Percentiles rank a stretch among this genome's conserved stretches.
phyloP scores from a whole-genome alignment of 2,888 invertebrate genomes.

The Oeneis ivallda region DNA sequence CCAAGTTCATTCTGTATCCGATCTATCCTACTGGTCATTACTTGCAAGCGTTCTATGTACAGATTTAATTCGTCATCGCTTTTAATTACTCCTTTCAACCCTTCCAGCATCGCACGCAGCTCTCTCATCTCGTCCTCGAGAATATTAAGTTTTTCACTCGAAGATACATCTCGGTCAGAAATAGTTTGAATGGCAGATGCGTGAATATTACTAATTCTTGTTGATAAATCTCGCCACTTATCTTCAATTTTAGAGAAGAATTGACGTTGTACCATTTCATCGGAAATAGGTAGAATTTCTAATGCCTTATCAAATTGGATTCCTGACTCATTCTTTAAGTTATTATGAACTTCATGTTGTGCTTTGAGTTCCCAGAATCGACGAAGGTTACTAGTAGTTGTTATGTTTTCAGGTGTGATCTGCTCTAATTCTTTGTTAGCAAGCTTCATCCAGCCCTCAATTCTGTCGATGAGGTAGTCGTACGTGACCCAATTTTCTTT shows the following conservation, averaged over 20 bases:
- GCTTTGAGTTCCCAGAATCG: slow-evolving; percentile 95
- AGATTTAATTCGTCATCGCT: slow-evolving; percentile 91
- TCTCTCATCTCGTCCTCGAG: slow-evolving; percentile 90
- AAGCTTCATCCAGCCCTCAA: slow-evolving; percentile 88
- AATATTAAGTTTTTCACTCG: slow-evolving; percentile 87
- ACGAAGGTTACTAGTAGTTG: slow-evolving; percentile 87
- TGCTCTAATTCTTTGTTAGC: slow-evolving; percentile 87
- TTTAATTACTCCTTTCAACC: slow-evolving; percentile 89
- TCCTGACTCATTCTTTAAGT: slow-evolving; percentile 87
- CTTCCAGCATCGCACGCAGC: slow-evolving; percentile 85
- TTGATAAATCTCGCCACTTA: slow-evolving; percentile 86
- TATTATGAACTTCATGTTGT: slow-evolving; percentile 91
- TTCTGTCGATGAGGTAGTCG: slow-evolving; percentile 86
- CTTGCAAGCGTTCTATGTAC: slow-evolving; percentile 90
- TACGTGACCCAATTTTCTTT: slow-evolving; percentile 90
- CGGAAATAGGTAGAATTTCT: slow-evolving; percentile 90
- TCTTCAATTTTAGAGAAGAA: slow-evolving; percentile 89
- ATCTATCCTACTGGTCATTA: slow-evolving; percentile 87
- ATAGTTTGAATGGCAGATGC: slow-evolving; percentile 85
- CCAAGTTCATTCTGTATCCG: slow-evolving; percentile 91
- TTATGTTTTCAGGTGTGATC: slow-evolving; percentile 84
- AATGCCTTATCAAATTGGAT: slow-evolving; percentile 89
- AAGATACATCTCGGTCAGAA: slow-evolving; percentile 87
- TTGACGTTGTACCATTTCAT: slow-evolving; percentile 90
- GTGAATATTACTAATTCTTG: slow-evolving; percentile 85